Evolutionary conservation across 2,113 vertebrate genomes (phyloP), one percentile per base, ranked within the genome.

Genomic region (Ictidomys tridecemlineatus): DNA sequence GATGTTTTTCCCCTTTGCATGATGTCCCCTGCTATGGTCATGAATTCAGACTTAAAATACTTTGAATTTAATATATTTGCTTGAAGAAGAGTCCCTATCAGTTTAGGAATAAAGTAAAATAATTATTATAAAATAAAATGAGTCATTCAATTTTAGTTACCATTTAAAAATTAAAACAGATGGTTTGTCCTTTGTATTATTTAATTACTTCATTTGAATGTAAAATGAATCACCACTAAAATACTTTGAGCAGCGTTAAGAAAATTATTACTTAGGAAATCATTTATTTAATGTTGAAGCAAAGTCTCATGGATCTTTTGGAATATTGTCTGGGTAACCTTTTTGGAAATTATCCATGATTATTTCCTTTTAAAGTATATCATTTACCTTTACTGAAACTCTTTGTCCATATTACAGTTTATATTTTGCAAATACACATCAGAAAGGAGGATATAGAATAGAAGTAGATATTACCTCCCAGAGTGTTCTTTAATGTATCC

Each of bases 31-130:
- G 16, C 85, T 89, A 22, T 86, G 28, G 42, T 51, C 32, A 56
- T 92, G 53, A 92, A 85, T 89, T 96, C 39, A 65, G 85, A 58
- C 22, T 77, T 93, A 91, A 93, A 74, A 93, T 77, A 69, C 79
- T 87, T 90, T 84, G 56, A 86, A 83, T 90, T 83, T 73, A 80
- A 13, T 92, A n/a, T 80, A 17, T 85, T 93, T 32, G 13, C 72
- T 76, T 91, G 67, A 93, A 16, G n/a, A 87, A 93, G 56, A 80
- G 22, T 14, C 5, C 32, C 5, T 82, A 17, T 26, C 72, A 37
- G 17, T 89, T 92, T 93, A 94, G 61, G 65, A 95, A 70, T 32
- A 80, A 74, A 56, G 42, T 10, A 72, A 72, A 32, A 18, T 86
- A 70, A 70, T 84, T 88, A 79, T 65, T 85, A 48, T 91, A 70